Evolutionary conservation across 2,888 invertebrate species (phyloP).

Genomic region (Callimorpha dominula): DNA sequence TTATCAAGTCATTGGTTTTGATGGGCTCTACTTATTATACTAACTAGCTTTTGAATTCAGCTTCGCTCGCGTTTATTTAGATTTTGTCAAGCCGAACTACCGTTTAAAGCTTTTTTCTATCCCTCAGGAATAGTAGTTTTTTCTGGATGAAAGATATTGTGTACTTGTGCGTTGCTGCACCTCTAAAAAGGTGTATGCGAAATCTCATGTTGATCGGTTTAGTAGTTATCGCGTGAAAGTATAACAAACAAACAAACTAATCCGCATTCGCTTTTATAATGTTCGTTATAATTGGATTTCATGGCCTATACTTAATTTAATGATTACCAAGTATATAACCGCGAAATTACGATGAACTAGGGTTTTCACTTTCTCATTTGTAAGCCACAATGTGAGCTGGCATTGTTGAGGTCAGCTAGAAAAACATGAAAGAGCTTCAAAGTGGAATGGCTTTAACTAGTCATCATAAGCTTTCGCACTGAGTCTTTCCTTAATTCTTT

Average conservation of each 20-base stretch:
- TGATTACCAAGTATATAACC: constrained; percentile 4
- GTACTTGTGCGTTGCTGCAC: not conserved
- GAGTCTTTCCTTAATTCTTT: not conserved
- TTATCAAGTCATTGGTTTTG: not conserved
- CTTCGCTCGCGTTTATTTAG: not conserved
- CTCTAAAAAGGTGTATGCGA: not conserved
- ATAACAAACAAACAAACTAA: not conserved
- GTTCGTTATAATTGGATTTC: not conserved
- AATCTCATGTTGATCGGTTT: not conserved
- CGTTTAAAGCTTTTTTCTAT: no score
- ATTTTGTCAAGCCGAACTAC: no score
- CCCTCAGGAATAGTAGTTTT: no score
- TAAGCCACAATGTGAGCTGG: constrained; percentile 7
- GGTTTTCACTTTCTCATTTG: constrained; percentile 12
- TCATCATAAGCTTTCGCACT: not conserved
- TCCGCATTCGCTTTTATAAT: no score
- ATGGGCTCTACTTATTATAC: not conserved
- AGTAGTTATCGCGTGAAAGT: not conserved
- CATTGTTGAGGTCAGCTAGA: not conserved
- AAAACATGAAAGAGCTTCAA: not conserved
- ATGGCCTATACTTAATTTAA: no score
- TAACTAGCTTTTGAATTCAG: not conserved
- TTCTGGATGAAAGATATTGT: no score
- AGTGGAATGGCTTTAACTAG: not conserved
- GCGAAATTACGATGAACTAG: constrained; percentile 2